A percentile compares a stretch with the other conserved stretches of the same genome.
phyloP scores from a whole-genome alignment of 2,797 vertebrate species.

The Peromyscus attwateri region DNA sequence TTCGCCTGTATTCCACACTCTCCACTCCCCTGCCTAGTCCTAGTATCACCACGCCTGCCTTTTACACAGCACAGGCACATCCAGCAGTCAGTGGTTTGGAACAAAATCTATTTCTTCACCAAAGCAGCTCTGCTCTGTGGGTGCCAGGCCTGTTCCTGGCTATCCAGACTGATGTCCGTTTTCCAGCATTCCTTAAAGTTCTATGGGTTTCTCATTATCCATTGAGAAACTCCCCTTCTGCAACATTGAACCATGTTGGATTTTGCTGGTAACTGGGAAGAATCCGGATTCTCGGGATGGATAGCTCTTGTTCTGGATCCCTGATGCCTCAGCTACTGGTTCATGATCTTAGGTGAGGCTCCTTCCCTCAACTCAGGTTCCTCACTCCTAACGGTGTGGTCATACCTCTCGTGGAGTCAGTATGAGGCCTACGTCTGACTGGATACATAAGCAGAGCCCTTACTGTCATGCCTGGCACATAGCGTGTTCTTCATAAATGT shows the following conservation, averaged over 20 bases:
- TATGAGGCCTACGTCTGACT: not conserved
- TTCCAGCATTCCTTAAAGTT: not conserved
- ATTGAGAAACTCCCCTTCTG: slow-evolving; percentile 20
- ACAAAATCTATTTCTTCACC: not conserved
- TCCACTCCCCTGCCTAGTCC: rapidly evolving
- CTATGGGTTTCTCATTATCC: not conserved
- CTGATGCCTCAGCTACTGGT: not conserved
- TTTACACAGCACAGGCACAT: rapidly evolving
- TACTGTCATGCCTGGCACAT: not conserved
- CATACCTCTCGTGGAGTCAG: not conserved
- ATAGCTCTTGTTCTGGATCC: not conserved
- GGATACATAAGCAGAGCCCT: not conserved
- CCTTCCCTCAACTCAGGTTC: not conserved
- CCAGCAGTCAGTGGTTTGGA: not conserved
- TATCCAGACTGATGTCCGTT: not conserved
- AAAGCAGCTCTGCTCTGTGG: not conserved
- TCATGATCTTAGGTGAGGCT: slow-evolving; percentile 3
- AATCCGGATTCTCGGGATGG: not conserved
- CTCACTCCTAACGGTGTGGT: not conserved
- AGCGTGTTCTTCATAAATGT: not conserved
- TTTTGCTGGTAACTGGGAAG: not conserved
- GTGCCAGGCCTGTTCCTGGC: not conserved
- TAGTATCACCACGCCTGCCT: too few relatives aligned
- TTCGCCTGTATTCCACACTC: not conserved
- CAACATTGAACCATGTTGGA: not conserved